Conservation (phyloP, 2,797 vertebrate species). For the Helicolenus hilgendorfi region DNA sequence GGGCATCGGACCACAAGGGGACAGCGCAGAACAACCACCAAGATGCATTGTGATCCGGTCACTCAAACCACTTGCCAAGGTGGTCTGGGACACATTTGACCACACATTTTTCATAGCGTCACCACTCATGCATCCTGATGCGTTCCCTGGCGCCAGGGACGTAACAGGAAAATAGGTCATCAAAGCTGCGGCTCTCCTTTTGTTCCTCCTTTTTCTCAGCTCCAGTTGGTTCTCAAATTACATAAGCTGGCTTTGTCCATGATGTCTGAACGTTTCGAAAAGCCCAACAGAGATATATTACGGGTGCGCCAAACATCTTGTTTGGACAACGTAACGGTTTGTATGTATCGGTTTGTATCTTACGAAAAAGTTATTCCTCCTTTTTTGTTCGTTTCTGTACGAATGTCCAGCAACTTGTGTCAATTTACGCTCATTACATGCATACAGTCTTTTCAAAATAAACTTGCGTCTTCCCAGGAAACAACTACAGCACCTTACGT, state of each 20-base stretch:
- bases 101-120: not conserved
- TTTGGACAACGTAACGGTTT: no score
- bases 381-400: fast-evolving
- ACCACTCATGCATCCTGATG: no score
- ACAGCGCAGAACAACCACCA: not conserved
- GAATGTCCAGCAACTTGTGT: no score
- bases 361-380: no score
- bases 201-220: not conserved
- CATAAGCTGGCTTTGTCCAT: not conserved
- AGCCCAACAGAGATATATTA: not conserved
- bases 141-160: no score
- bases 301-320: not conserved
- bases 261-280: not conserved
- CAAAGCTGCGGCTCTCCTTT: not conserved
- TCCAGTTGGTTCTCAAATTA: not conserved
- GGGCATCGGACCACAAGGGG: not conserved
- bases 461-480: no score
- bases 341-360: no score
- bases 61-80: not conserved
- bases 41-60: not conserved
- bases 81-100: no score
- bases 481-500: no score
- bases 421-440: no score
- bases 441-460: no score
- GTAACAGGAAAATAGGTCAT: not conserved